A percentile compares a stretch with the other conserved stretches of the same genome.
Evolutionary conservation across 2,797 vertebrate genomes (phyloP).

Genomic region (Danionella dracula): DNA sequence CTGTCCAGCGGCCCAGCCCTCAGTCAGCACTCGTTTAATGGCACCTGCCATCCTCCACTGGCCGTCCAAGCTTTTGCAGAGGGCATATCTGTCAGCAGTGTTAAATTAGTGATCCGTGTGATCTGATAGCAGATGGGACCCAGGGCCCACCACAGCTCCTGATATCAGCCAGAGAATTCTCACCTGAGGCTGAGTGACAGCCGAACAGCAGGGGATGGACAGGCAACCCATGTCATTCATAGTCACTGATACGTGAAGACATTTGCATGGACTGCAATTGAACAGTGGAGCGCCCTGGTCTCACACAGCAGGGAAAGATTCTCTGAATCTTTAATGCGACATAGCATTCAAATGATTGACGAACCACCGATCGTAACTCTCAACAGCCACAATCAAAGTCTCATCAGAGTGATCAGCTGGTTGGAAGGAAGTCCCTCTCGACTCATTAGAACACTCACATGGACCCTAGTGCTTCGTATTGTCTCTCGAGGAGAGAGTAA

Average conservation of each 20-base stretch:
- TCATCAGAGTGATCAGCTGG: constrained; percentile 22
- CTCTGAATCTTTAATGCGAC: background rate
- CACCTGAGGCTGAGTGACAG: constrained; percentile 62
- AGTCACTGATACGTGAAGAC: constrained; percentile 43
- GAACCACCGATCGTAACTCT: constrained; percentile 19
- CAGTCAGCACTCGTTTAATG: constrained; percentile 41
- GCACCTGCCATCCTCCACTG: constrained; percentile 38
- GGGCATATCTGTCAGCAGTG: constrained; percentile 44
- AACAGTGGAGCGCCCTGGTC: constrained; percentile 13
- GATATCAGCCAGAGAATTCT: constrained; percentile 52
- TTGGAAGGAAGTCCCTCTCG: constrained; percentile 3
- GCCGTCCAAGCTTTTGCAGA: constrained; percentile 26
- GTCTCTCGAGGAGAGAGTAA: constrained; percentile 45
- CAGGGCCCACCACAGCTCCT: constrained; percentile 17
- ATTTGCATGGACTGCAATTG: constrained; percentile 38
- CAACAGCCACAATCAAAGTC: constrained; percentile 24
- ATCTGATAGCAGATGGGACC: constrained; percentile 56
- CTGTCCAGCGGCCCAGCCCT: constrained; percentile 44
- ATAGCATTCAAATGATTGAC: constrained; percentile 2
- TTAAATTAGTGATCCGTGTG: constrained; percentile 67
- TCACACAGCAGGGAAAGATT: constrained; percentile 1
- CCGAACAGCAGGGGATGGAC: constrained; percentile 52
- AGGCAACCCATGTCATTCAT: constrained; percentile 45
- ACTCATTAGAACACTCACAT: constrained; percentile 42
- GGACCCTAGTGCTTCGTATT: constrained; percentile 42